Conservation (phyloP, 2,113 vertebrate species). For the Uria aalge region DNA sequence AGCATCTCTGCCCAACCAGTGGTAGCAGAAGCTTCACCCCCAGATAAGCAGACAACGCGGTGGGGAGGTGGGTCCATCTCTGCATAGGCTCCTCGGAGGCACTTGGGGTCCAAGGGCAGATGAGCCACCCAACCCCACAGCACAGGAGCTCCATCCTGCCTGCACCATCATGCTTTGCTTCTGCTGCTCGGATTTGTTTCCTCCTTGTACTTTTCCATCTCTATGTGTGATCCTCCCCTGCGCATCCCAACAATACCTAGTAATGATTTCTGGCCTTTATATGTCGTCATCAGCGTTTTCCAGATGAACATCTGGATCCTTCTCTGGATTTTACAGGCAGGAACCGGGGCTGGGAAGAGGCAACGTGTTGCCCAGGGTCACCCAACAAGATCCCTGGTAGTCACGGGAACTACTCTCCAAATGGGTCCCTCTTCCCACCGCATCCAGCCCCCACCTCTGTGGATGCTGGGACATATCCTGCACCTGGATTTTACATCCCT, state of each 20-base stretch:
- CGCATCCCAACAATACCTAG: neutral
- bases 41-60: neutral
- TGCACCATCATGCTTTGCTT: fast-evolving
- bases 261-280: neutral
- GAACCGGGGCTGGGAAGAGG: neutral
- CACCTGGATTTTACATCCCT: neutral
- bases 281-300: neutral
- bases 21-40: neutral
- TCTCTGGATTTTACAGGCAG: neutral
- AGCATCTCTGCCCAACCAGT: neutral
- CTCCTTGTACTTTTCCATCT: neutral
- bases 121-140: fast-evolving
- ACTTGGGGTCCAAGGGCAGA: fast-evolving
- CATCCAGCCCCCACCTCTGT: neutral
- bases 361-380: neutral
- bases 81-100: neutral
- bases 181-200: neutral
- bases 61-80: neutral
- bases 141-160: fast-evolving
- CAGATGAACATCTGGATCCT: neutral
- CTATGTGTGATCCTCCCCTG: fast-evolving
- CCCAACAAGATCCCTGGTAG: neutral
- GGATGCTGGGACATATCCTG: neutral
- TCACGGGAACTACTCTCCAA: neutral
- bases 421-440: neutral